phyloP scores from a whole-genome alignment of 64 coral and sea anemone species.

The Montipora cactus region DNA sequence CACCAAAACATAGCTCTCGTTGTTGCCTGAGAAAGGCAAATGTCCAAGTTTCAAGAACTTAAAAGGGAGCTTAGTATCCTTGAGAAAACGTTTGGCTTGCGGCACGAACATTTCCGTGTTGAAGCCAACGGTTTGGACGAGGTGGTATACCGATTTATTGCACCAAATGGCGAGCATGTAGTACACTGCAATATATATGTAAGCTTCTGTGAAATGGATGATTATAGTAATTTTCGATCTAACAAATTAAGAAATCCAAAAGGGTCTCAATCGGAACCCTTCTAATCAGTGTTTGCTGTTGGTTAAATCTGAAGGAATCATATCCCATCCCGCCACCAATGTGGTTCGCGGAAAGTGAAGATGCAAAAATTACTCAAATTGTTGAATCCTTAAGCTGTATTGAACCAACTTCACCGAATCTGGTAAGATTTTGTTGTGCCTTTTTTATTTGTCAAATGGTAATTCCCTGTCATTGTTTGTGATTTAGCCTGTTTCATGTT shows the following conservation, averaged over 20 bases:
- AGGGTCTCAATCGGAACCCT: neutral
- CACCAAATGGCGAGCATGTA: conserved; percentile 79
- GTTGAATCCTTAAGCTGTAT: conserved; percentile 84
- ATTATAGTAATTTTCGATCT: neutral
- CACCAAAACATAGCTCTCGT: conserved; percentile 16
- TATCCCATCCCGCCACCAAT: conserved; percentile 90
- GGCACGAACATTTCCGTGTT: conserved; percentile 92
- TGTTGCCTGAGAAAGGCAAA: conserved; percentile 87
- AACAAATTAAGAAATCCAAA: neutral
- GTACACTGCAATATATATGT: conserved; percentile 99
- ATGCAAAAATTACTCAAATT: conserved; percentile 80
- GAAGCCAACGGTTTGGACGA: conserved; percentile 98
- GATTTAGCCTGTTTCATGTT: neutral
- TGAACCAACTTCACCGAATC: conserved; percentile 71
- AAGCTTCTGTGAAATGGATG: conserved; percentile 3
- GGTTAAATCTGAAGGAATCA: conserved; percentile 77
- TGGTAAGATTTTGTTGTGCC: conserved; percentile 46
- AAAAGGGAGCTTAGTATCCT: conserved; percentile 98
- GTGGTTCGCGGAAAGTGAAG: conserved; percentile 98
- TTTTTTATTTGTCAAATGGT: neutral
- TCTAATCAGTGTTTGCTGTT: conserved; percentile 33
- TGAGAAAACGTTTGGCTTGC: conserved; percentile 88
- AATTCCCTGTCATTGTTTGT: neutral
- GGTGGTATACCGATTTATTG: conserved; percentile 89
- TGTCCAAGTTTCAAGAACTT: conserved; percentile 99